Evolutionary conservation across 2,888 invertebrate genomes (phyloP).

Genomic region (Fabriciana adippe): DNA sequence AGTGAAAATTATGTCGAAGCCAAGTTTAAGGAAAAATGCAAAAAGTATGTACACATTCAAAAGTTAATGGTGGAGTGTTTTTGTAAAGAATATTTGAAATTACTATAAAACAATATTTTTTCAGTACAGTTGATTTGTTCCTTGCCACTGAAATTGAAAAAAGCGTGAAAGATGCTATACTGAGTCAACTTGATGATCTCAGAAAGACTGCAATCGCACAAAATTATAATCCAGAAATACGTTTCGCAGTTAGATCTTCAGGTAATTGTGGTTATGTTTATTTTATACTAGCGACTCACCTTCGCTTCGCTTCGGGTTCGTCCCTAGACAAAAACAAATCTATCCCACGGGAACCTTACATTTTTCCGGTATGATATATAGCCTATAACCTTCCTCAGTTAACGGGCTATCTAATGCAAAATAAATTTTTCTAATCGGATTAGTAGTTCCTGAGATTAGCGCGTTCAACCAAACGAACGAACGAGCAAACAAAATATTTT

Average conservation of each 20-base stretch:
- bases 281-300: too few relatives aligned
- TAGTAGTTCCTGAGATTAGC: too few relatives aligned
- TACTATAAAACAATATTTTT: conserved; percentile 26
- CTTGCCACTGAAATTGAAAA: conserved; percentile 60
- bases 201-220: conserved; percentile 53
- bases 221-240: conserved; percentile 56
- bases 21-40: conserved; percentile 78
- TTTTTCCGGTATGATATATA: too few relatives aligned
- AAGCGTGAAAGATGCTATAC: conserved; percentile 63
- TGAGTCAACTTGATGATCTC: conserved; percentile 56
- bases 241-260: conserved; percentile 86
- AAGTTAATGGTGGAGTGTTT: background rate
- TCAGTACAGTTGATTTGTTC: conserved; percentile 73
- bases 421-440: too few relatives aligned
- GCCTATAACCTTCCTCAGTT: too few relatives aligned
- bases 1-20: conserved; percentile 73
- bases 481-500: too few relatives aligned
- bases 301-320: too few relatives aligned
- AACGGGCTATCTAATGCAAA: too few relatives aligned
- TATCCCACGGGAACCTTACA: too few relatives aligned
- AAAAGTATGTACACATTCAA: conserved; percentile 50
- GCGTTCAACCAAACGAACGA: too few relatives aligned
- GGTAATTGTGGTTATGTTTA: conserved; percentile 48
- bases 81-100: background rate
- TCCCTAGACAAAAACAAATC: too few relatives aligned